Evolutionary conservation across 2,888 invertebrate species (phyloP), one percentile per base, ranked within the genome.

Genomic region (Amphiduros pacificus): DNA sequence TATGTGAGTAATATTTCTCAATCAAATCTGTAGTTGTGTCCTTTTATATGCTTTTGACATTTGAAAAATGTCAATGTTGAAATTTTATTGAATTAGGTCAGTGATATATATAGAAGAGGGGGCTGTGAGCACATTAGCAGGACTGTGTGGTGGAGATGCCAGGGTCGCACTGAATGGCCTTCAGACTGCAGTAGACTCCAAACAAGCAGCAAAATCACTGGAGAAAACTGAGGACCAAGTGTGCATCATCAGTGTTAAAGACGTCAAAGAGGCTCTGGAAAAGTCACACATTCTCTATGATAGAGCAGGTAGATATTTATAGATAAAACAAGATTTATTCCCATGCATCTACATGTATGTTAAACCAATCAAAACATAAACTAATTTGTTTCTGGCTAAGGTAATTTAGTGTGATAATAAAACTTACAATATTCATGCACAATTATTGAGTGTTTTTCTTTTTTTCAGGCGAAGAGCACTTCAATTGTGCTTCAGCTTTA

Each of bases 81-180:
- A n/a, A n/a, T n/a, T n/a, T n/a, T n/a, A n/a, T n/a, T n/a, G n/a
- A n/a, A n/a, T n/a, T n/a, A n/a, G n/a, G n/a, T n/a, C n/a, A n/a
- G n/a, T n/a, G n/a, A n/a, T n/a, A n/a, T n/a, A n/a, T 52, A 72
- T 78, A 60, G 88, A 90, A 74, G 83, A 85, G 62, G 84, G 84
- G 40, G 89, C 90, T 0, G 74, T 92, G 54, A 82, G 85, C 60
- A 90, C 89, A 88, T 76, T 92, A 55, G 89, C 91, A 1, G 89
- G 89, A 75, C 87, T 91, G 58, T 89, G 90, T 75, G 92, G 91
- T 80, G 92, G 92, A 1, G 92, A 92, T 84, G 92, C 92, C 5
- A 84, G 92, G 70, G 88, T 89, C 71, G 91, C 91, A 14, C 85
- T 92, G 48, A 89, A 89, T 63, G 89, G 90, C 65, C 83, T 92